Evolutionary conservation across 2,888 invertebrate genomes (phyloP).

Genomic region (Arrhopalites spinosus): DNA sequence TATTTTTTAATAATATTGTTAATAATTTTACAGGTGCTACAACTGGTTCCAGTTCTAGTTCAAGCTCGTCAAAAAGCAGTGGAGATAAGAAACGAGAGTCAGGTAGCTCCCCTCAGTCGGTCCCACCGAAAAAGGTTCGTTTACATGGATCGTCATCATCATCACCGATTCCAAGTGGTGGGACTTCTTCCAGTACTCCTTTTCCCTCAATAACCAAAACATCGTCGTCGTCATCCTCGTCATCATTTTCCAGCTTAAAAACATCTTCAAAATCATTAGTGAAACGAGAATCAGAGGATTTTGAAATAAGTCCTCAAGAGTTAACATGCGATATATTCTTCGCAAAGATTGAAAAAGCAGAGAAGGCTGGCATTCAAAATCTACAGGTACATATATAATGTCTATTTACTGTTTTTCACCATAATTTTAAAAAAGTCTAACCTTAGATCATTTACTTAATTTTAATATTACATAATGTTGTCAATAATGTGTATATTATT

Average conservation of each 20-base stretch:
- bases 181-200: neutral
- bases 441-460: neutral
- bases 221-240: slow-evolving; percentile 9
- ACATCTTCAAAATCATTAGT: slow-evolving; percentile 39
- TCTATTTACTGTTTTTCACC: neutral
- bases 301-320: slow-evolving; percentile 43
- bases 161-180: slow-evolving; percentile 4
- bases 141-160: slow-evolving; percentile 6
- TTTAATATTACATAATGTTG: neutral
- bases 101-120: slow-evolving; percentile 8
- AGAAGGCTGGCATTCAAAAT: slow-evolving; percentile 31
- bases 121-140: slow-evolving; percentile 8
- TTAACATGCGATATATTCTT: slow-evolving; percentile 46
- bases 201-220: slow-evolving; percentile 2
- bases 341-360: slow-evolving; percentile 43
- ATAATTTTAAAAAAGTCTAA: neutral
- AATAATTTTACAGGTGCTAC: neutral
- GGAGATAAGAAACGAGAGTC: slow-evolving; percentile 34
- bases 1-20: neutral
- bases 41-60: neutral
- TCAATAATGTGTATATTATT: slow-evolving; percentile 25
- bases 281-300: slow-evolving; percentile 32
- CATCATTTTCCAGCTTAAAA: no score
- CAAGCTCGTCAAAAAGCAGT: slow-evolving; percentile 15
- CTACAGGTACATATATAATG: slow-evolving; percentile 38